phyloP scores from a whole-genome alignment of 1,140 invertebrate genomes.

The Caerostris darwini region DNA sequence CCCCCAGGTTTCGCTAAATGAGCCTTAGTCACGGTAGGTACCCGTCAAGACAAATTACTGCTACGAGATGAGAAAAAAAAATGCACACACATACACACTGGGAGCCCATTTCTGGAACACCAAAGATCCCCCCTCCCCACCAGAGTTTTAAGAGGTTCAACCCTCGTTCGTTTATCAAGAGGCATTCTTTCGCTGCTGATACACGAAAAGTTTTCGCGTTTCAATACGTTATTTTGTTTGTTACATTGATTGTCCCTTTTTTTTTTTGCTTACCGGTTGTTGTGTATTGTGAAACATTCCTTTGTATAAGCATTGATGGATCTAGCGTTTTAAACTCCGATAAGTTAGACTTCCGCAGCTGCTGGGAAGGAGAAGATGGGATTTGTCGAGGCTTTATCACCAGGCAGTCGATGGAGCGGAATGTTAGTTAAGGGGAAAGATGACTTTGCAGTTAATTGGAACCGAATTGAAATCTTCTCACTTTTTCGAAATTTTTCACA shows the following conservation, averaged over 20 bases:
- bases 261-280: slow-evolving; percentile 32
- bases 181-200: slow-evolving; percentile 67
- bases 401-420: slow-evolving; percentile 29
- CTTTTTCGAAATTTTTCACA: background rate
- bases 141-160: slow-evolving; percentile 63
- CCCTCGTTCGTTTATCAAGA: slow-evolving; percentile 71
- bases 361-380: slow-evolving; percentile 1
- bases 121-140: slow-evolving; percentile 70
- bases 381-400: slow-evolving; percentile 60
- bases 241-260: slow-evolving; percentile 56
- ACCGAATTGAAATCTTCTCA: slow-evolving; percentile 25
- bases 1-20: slow-evolving; percentile 62
- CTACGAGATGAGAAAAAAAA: slow-evolving; percentile 55
- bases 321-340: slow-evolving; percentile 73
- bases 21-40: slow-evolving; percentile 69
- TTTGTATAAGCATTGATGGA: slow-evolving; percentile 73
- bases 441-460: slow-evolving; percentile 50
- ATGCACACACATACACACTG: slow-evolving; percentile 55
- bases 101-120: slow-evolving; percentile 57
- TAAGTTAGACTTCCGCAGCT: slow-evolving; percentile 50
- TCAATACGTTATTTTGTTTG: slow-evolving; percentile 76
- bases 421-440: slow-evolving; percentile 35
- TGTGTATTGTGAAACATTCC: slow-evolving; percentile 60
- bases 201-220: slow-evolving; percentile 66
- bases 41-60: slow-evolving; percentile 72